These are phyloP conservation scores for Mercenaria mercenaria DNA, from an alignment of 1,140 invertebrate species.

Conservation along the genomic window DNA sequence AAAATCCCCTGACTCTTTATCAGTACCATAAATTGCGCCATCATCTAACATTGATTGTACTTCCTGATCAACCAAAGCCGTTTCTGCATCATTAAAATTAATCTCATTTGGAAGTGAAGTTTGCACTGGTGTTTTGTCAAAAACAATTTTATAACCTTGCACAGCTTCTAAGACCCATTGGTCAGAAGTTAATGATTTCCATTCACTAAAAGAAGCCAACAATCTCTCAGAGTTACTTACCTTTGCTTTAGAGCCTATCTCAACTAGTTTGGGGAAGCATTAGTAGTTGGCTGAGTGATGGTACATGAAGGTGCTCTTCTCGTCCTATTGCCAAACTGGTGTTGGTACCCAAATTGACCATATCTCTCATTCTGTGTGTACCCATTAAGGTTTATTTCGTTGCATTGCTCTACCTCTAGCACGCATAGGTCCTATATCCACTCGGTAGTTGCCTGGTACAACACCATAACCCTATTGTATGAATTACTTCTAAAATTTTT, in stretches of 20 bases:
- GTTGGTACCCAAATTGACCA: too few relatives aligned
- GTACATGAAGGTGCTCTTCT: too few relatives aligned
- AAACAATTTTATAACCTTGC: constrained; percentile 28
- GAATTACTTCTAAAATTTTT: too few relatives aligned
- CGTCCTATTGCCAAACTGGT: too few relatives aligned
- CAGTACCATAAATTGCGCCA: constrained; percentile 10
- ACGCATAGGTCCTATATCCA: too few relatives aligned
- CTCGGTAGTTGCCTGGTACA: too few relatives aligned
- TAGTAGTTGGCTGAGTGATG: too few relatives aligned
- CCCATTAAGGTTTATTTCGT: too few relatives aligned
- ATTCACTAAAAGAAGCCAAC: neutral
- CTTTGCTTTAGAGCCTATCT: neutral
- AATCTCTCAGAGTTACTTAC: neutral
- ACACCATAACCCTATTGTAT: too few relatives aligned
- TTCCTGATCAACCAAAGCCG: neutral
- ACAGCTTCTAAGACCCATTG: constrained; percentile 15
- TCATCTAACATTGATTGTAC: neutral
- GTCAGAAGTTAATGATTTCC: constrained; percentile 29
- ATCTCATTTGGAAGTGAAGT: neutral
- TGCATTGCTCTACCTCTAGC: too few relatives aligned
- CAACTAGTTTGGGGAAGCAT: neutral
- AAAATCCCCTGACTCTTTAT: constrained; percentile 40
- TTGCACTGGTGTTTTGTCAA: constrained; percentile 12
- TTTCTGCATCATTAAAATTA: constrained; percentile 2
- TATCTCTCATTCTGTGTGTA: too few relatives aligned